Percentiles rank a stretch among this genome's conserved stretches.
Evolutionary conservation across 2,888 invertebrate species (phyloP).

Genomic region (Eupithecia inturbata): DNA sequence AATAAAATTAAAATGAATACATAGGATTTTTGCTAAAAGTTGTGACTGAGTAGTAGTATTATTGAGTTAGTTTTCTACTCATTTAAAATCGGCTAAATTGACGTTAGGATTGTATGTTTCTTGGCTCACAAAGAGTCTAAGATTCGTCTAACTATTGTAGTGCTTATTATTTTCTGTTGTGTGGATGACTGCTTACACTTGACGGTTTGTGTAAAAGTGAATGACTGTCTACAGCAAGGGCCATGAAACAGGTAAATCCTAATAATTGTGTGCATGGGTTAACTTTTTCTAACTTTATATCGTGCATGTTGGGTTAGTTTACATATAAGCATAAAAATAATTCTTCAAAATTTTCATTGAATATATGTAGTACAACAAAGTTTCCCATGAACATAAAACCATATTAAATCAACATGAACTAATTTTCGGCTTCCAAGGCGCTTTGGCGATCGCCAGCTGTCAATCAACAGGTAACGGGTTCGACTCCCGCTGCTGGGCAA

Average conservation of each 20-base stretch:
- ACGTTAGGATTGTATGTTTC: background rate
- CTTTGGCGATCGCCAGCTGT: background rate
- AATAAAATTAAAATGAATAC: too few species aligned
- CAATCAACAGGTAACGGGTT: background rate
- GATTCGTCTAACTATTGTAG: background rate
- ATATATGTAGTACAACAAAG: too few species aligned
- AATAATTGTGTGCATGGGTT: conserved; percentile 1
- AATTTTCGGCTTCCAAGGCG: background rate
- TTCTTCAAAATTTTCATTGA: too few species aligned
- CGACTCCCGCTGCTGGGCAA: background rate
- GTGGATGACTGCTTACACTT: background rate
- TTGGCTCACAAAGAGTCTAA: background rate
- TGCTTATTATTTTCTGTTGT: background rate
- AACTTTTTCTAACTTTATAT: background rate
- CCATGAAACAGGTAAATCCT: background rate
- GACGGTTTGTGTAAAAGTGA: background rate
- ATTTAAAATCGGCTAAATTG: background rate
- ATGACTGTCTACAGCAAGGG: background rate
- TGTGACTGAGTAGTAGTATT: too few species aligned
- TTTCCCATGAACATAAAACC: too few species aligned
- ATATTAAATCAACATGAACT: background rate
- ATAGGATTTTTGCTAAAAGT: too few species aligned
- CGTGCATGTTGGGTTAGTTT: background rate
- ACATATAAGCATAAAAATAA: too few species aligned
- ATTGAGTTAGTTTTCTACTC: background rate